Conservation (phyloP, 2,113 vertebrate species). For the Miniopterus natalensis region DNA sequence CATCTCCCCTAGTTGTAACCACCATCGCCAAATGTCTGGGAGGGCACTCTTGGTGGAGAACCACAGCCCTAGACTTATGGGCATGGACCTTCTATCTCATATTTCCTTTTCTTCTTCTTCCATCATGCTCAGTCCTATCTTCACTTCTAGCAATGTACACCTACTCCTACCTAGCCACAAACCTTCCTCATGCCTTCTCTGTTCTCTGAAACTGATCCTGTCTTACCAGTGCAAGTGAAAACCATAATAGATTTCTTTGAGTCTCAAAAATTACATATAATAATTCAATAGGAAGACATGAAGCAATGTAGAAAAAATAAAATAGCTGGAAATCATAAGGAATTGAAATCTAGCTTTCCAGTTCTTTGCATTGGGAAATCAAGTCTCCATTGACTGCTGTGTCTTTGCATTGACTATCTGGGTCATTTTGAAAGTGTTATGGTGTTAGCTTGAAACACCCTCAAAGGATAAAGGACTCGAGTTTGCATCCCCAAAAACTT, state of each 20-base stretch:
- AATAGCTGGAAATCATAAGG: not conserved
- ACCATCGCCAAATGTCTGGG: not conserved
- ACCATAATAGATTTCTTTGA: not conserved
- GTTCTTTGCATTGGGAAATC: not conserved
- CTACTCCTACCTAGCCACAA: not conserved
- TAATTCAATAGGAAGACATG: not conserved
- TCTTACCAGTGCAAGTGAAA: not conserved
- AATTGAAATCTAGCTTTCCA: not conserved
- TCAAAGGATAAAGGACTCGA: not conserved
- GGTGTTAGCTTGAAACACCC: not conserved
- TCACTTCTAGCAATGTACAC: not conserved
- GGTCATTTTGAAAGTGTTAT: not conserved
- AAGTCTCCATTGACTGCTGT: not conserved
- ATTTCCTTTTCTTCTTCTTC: not conserved
- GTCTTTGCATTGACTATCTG: not conserved
- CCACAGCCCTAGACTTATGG: not conserved
- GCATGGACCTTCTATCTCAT: not conserved
- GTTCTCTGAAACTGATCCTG: not conserved
- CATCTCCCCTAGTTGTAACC: not conserved
- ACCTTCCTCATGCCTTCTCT: not conserved
- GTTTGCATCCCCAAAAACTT: not conserved
- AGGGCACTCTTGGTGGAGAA: not conserved
- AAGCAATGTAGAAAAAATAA: not conserved
- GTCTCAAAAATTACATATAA: not conserved
- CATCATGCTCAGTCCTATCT: not conserved